Evolutionary conservation across 2,113 vertebrate genomes (phyloP), one percentile per base, ranked within the genome.

Genomic region (Procavia capensis): DNA sequence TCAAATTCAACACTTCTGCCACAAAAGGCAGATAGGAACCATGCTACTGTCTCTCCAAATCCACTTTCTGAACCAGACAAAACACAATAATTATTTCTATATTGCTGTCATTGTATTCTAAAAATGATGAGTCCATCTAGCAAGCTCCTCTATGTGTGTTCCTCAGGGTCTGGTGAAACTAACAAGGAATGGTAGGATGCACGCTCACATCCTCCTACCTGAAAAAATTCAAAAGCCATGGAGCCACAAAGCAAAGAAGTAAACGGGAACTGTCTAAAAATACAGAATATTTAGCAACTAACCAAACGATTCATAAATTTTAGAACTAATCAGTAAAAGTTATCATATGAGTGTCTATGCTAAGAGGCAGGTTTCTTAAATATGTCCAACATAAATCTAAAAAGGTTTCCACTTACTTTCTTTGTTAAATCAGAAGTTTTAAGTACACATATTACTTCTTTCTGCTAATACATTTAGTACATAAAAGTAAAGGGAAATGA

Each of bases 341-440:
- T 45, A 90, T 86, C 61, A 83, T 50, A 29, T 24, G 66, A 88
- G 76, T 74, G 59, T 74, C 89, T 45, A 95, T 34, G 85, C 93
- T 88, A 91, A 76, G 19, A 68, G 19, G 24, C 16, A 85, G 29
- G 57, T 61, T 50, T 96, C 66, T 92, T 96, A 85, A 91, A 85
- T 27, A 86, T 29, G 34, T 4, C 29, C 80, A 72, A 72, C 19
- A 91, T 75, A 86, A 96, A 64, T 3, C 39, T 70, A 3, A 9
- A 63, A 63, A 29, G 6, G 8, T 24, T 90, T 90, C 85, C 5
- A 66, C 41, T 82, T 41, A 34, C 34, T 59, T 88, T 43, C 50
- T 93, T 88, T n/a, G 22, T 85, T 93, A 90, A 93, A 27, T 76
- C 39, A 76, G 39, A 43, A 76, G 74, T 22, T 29, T 7, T 14